phyloP scores from a whole-genome alignment of 2,797 vertebrate species.

The Malacoctenus gilli region DNA sequence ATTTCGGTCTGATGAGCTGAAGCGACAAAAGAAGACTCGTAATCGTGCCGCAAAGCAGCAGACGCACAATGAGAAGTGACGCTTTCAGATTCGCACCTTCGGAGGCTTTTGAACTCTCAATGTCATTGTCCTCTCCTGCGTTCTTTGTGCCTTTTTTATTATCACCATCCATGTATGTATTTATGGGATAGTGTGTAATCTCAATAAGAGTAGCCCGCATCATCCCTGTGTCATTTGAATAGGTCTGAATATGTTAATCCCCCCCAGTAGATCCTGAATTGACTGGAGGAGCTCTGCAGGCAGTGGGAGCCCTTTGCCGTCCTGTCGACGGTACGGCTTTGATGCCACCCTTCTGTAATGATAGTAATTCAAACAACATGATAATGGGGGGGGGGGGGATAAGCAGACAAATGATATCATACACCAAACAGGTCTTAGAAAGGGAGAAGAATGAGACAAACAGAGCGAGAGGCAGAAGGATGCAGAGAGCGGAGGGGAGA shows the following conservation, averaged over 20 bases:
- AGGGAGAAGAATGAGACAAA: conserved; percentile 63
- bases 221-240: conserved; percentile 70
- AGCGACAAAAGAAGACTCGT: conserved; percentile 31
- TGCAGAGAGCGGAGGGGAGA: conserved; percentile 50
- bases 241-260: conserved; percentile 79
- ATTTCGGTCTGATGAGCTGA: too few species aligned
- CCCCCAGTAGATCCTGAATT: conserved; percentile 68
- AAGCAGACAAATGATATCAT: conserved; percentile 77
- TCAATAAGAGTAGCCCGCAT: conserved; percentile 66
- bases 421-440: conserved; percentile 71
- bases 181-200: conserved; percentile 72
- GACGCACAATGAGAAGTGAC: too few species aligned
- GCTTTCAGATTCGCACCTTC: conserved; percentile 37
- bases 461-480: conserved; percentile 42
- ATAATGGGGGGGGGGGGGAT: conserved; percentile 73
- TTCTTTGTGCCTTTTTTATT: conserved; percentile 58
- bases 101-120: conserved; percentile 64
- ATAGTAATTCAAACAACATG: conserved; percentile 80
- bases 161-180: conserved; percentile 68
- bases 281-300: conserved; percentile 74
- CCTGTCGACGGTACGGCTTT: conserved; percentile 68
- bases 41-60: conserved; percentile 39
- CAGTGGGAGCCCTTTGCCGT: conserved; percentile 51
- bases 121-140: conserved; percentile 61
- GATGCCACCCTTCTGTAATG: conserved; percentile 74